Percentiles rank a stretch among this genome's conserved stretches.
Evolutionary conservation across 2,797 vertebrate species (phyloP).

Genomic region (Hyperoplus lanceolatus): DNA sequence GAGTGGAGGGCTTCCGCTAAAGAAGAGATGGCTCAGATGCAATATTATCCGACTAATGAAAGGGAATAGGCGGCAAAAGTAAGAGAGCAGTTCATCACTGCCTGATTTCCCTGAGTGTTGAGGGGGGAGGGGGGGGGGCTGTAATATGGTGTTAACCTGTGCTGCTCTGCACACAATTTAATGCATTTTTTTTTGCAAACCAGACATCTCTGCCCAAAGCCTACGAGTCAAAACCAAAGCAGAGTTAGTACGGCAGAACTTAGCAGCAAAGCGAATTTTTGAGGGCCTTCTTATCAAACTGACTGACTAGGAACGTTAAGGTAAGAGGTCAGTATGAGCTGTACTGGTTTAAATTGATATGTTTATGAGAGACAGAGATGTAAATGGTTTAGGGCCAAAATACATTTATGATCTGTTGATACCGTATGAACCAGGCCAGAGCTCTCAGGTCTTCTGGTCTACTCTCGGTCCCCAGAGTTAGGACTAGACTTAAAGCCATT

Average conservation of each 20-base stretch:
- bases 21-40: conserved; percentile 53
- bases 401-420: no score
- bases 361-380: no score
- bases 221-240: conserved; percentile 31
- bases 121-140: conserved; percentile 16
- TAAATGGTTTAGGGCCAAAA: no score
- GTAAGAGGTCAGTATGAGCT: no score
- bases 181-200: conserved; percentile 6
- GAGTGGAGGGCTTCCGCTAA: conserved; percentile 40
- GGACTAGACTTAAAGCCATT: no score
- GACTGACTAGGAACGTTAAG: no score
- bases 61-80: conserved; percentile 41
- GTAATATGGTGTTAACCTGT: conserved; percentile 31
- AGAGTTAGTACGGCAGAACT: conserved; percentile 34
- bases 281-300: no score
- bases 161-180: conserved; percentile 6
- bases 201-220: conserved; percentile 12
- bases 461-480: no score
- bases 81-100: conserved; percentile 59
- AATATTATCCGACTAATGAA: conserved; percentile 54
- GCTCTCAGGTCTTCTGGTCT: no score
- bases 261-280: conserved; percentile 19
- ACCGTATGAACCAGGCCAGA: no score
- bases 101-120: conserved; percentile 46
- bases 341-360: no score